A percentile compares a stretch with the other conserved stretches of the same genome.
Evolutionary conservation across 2,888 invertebrate genomes (phyloP).

Genomic region (Phaedon cochleariae): DNA sequence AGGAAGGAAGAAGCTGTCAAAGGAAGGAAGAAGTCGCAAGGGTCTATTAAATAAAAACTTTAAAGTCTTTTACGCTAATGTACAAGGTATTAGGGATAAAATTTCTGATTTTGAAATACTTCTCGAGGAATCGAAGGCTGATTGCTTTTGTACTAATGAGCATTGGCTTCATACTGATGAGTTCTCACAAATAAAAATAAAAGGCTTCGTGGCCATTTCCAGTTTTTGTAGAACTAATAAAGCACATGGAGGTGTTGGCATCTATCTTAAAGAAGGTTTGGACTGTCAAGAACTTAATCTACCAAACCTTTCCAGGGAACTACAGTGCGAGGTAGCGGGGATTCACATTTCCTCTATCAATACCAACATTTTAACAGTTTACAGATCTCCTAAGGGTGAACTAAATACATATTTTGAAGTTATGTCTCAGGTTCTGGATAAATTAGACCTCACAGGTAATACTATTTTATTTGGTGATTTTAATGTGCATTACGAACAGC

Average conservation of each 20-base stretch:
- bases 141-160: slow-evolving; percentile 6
- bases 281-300: background rate
- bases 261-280: background rate
- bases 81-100: slow-evolving; percentile 9
- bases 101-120: slow-evolving; percentile 8
- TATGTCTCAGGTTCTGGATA: slow-evolving; percentile 4
- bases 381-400: too few species aligned
- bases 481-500: slow-evolving; percentile 6
- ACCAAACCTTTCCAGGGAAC: slow-evolving; percentile 8
- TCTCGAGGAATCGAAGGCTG: background rate
- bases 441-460: slow-evolving; percentile 7
- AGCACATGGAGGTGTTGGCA: slow-evolving; percentile 14
- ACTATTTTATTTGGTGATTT: slow-evolving; percentile 6
- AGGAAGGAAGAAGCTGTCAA: too few species aligned
- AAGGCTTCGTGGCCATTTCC: slow-evolving; percentile 9
- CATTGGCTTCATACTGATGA: slow-evolving; percentile 9
- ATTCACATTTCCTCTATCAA: slow-evolving; percentile 8
- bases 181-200: background rate
- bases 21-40: background rate
- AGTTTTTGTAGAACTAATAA: slow-evolving; percentile 11
- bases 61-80: slow-evolving; percentile 5
- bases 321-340: slow-evolving; percentile 10
- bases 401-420: background rate
- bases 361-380: slow-evolving; percentile 13
- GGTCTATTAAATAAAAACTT: slow-evolving; percentile 4